A percentile compares a stretch with the other conserved stretches of the same genome.
Evolutionary conservation across 2,888 invertebrate species (phyloP).

Genomic region (Ceraclea dissimilis): DNA sequence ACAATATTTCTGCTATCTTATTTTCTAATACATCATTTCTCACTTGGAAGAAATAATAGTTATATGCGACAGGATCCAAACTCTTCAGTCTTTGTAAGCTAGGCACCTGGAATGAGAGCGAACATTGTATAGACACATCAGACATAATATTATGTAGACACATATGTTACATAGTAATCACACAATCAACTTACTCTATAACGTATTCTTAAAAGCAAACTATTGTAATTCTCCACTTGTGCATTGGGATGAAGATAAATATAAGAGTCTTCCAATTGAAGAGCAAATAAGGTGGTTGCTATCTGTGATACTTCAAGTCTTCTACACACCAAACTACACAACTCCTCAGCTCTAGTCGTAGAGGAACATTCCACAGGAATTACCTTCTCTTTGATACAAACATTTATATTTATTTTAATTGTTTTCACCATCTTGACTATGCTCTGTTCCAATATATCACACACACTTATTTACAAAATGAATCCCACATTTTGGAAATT

Average conservation of each 20-base stretch:
- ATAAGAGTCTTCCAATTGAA: conserved; percentile 56
- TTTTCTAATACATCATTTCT: conserved; percentile 73
- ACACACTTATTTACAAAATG: no score
- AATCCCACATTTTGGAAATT: no score
- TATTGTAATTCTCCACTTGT: conserved; percentile 41
- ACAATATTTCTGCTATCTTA: conserved; percentile 70
- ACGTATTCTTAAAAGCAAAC: conserved; percentile 70
- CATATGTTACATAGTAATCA: neutral
- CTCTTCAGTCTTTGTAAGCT: conserved; percentile 53
- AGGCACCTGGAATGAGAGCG: conserved; percentile 42
- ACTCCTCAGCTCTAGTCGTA: conserved; percentile 56
- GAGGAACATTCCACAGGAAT: conserved; percentile 4
- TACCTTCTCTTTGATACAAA: conserved; percentile 12
- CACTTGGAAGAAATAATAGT: conserved; percentile 82
- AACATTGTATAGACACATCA: no score
- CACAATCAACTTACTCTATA: conserved; percentile 54
- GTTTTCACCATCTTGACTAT: conserved; percentile 6
- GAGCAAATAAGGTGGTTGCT: conserved; percentile 69
- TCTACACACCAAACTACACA: conserved; percentile 64
- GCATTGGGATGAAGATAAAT: conserved; percentile 65
- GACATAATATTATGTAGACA: no score
- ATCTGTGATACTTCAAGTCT: conserved; percentile 66
- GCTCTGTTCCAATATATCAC: no score
- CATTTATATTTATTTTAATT: conserved; percentile 6
- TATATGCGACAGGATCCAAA: conserved; percentile 68